Evolutionary conservation across 2,113 vertebrate species (phyloP).

Genomic region (Astur gentilis): DNA sequence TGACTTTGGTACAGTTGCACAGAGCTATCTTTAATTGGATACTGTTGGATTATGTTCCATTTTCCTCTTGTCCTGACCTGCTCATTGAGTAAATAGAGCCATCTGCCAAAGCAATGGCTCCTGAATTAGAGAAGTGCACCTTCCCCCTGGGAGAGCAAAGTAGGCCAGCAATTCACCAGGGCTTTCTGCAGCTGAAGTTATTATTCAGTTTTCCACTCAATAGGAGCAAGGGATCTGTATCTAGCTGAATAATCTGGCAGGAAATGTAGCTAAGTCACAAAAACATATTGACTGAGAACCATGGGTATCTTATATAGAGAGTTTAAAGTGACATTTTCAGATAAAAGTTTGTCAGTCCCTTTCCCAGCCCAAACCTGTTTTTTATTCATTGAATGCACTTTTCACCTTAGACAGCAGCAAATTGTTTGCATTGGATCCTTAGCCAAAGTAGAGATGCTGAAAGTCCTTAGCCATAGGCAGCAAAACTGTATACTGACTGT

Average conservation of each 20-base stretch:
- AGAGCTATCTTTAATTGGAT: slow-evolving; percentile 51
- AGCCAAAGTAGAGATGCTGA: background rate
- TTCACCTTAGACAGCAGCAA: background rate
- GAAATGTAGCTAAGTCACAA: slow-evolving; percentile 30
- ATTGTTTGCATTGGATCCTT: background rate
- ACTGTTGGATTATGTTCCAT: slow-evolving; percentile 44
- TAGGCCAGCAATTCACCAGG: slow-evolving; percentile 45
- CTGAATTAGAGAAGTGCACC: slow-evolving; percentile 32
- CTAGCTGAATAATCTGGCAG: slow-evolving; percentile 22
- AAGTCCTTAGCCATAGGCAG: background rate
- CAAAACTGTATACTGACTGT: background rate
- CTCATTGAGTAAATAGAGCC: slow-evolving; percentile 50
- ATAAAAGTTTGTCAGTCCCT: background rate
- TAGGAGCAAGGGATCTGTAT: slow-evolving; percentile 15
- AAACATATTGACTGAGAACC: slow-evolving; percentile 2
- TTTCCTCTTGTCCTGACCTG: slow-evolving; percentile 45
- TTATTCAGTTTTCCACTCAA: slow-evolving; percentile 48
- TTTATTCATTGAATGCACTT: background rate
- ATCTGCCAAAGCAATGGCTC: slow-evolving; percentile 53
- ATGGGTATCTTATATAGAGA: background rate
- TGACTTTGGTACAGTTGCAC: slow-evolving; percentile 27
- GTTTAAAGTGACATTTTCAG: background rate
- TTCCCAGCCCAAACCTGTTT: background rate
- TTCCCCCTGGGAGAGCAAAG: slow-evolving; percentile 38
- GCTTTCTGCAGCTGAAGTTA: slow-evolving; percentile 37